Conservation (phyloP, 2,113 vertebrate species). For the Podarcis raffonei region DNA sequence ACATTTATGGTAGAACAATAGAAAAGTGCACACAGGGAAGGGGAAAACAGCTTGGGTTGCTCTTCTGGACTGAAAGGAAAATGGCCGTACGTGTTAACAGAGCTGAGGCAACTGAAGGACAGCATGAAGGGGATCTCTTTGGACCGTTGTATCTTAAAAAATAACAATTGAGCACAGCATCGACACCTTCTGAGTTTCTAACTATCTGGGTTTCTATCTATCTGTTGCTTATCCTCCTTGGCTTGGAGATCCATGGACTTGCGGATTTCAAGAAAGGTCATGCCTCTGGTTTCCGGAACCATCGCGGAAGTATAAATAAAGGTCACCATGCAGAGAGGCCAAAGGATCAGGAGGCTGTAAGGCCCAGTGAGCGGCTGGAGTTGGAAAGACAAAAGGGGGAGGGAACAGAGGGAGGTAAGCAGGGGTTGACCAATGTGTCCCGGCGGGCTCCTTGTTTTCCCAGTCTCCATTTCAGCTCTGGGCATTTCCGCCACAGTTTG, state of each 20-base stretch:
- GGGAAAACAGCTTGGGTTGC: not conserved
- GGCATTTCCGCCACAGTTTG: too few species aligned
- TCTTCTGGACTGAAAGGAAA: not conserved
- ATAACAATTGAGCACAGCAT: too few species aligned
- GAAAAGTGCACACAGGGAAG: not conserved
- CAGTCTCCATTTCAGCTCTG: too few species aligned
- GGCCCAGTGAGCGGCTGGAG: conserved; percentile 68
- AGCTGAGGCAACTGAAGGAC: not conserved
- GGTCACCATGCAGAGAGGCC: conserved; percentile 80
- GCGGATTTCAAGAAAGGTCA: conserved; percentile 88
- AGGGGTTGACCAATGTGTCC: too few species aligned
- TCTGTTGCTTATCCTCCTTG: conserved; percentile 56
- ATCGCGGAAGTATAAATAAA: conserved; percentile 84
- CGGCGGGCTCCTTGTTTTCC: too few species aligned
- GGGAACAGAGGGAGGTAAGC: not conserved
- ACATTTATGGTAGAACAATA: not conserved
- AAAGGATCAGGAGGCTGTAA: conserved; percentile 89
- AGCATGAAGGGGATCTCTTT: too few species aligned
- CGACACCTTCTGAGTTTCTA: not conserved
- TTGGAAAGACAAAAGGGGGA: not conserved
- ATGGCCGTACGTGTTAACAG: too few species aligned
- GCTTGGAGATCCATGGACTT: not conserved
- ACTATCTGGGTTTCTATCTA: too few species aligned
- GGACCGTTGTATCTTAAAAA: not conserved
- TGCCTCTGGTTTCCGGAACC: conserved; percentile 90